These are phyloP conservation scores for Piaya cayana DNA, from an alignment of 2,113 vertebrate genomes.

Conservation along the genomic window DNA sequence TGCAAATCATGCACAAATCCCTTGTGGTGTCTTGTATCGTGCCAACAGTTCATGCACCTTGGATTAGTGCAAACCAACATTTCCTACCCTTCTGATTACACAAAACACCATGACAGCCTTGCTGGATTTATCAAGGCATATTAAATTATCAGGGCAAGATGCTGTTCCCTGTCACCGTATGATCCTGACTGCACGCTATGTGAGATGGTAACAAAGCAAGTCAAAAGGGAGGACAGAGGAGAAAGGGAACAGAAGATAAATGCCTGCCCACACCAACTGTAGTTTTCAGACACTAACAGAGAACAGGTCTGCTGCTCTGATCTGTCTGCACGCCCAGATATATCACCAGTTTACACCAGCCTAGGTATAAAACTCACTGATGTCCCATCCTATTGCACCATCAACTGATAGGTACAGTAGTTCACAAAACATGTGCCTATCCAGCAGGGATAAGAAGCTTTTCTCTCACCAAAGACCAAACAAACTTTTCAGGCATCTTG, in stretches of 20 bases:
- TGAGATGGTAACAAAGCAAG: neutral
- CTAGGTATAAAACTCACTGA: neutral
- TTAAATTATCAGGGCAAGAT: slow-evolving; percentile 52
- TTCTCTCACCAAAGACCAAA: neutral
- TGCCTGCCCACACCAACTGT: neutral
- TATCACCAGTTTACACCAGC: neutral
- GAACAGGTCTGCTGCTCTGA: neutral
- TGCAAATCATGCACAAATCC: neutral
- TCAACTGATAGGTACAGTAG: neutral
- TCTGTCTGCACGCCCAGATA: neutral
- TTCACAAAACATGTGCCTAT: neutral
- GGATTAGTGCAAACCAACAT: neutral
- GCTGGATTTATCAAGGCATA: slow-evolving; percentile 34
- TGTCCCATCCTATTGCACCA: neutral
- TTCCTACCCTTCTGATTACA: slow-evolving; percentile 8
- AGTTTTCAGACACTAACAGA: neutral
- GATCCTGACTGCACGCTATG: neutral
- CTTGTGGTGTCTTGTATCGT: neutral
- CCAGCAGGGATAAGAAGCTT: neutral
- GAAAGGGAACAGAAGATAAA: neutral
- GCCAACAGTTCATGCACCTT: neutral
- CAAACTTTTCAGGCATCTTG: neutral
- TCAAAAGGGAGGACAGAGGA: neutral
- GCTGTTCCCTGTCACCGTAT: slow-evolving; percentile 28
- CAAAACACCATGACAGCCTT: neutral